Base-by-base conservation (phyloP, 1,140 invertebrate species). In the Himalopsyche phryganea region DNA sequence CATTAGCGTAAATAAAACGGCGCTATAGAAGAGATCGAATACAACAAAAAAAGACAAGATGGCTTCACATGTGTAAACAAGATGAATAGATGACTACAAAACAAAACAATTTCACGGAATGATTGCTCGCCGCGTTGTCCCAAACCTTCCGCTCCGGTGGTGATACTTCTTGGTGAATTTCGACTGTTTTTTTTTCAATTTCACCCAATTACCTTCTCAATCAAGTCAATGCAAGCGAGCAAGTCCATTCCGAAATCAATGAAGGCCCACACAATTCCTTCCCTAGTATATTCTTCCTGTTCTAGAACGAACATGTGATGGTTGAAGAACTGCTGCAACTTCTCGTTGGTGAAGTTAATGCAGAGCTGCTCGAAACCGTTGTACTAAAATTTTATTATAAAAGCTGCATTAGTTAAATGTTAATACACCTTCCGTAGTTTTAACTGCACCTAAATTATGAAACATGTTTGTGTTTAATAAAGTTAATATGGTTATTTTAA, bases 341-440 rank as follows among this genome's bases (percentile, higher is more conserved):
- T 93, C 83, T 96, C 94, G 79, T 96, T 96, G 77, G 93, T 96
- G 83, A 96, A 96, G 85, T 97, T 96, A 86, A 98, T 98, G 83
- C 95, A 92, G 75, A 98, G 83, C 85, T 98, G 96, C 84, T 98
- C 96, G 83, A 98, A 98, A 77, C 93, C 93, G 87, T 98, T 98
- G 84, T 83, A 92, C 90, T 93, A 20, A 5, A 40, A n/a, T n/a
- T n/a, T n/a, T n/a, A n/a, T n/a, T n/a, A n/a, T n/a, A n/a, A n/a
- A n/a, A n/a, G n/a, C n/a, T n/a, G n/a, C n/a, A n/a, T n/a, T n/a
- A n/a, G n/a, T n/a, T n/a, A n/a, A n/a, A n/a, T n/a, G n/a, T n/a
- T n/a, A n/a, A n/a, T n/a, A n/a, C n/a, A n/a, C n/a, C n/a, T n/a
- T n/a, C n/a, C n/a, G n/a, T n/a, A n/a, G n/a, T n/a, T n/a, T n/a